Base-by-base conservation (phyloP, 1,140 invertebrate species). In the Phortica variegata region DNA sequence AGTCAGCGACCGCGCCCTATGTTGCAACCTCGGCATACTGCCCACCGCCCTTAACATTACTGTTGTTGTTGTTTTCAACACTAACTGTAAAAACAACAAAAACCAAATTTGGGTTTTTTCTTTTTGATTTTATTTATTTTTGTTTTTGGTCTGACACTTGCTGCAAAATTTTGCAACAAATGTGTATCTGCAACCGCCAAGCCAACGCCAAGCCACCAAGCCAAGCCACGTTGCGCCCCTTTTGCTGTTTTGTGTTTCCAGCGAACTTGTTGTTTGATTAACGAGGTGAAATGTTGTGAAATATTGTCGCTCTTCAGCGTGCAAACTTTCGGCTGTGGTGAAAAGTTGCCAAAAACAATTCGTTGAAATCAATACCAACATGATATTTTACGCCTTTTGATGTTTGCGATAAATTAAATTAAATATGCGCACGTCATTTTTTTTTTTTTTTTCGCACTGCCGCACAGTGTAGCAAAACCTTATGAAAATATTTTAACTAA, bases 211-310 rank as follows among this genome's bases (percentile, higher is more conserved):
- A n/a, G n/a, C n/a, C n/a, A n/a, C n/a, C n/a, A n/a, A n/a, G n/a
- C n/a, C n/a, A n/a, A n/a, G 38, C 45, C 33, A 43, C 36, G 26
- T 36, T 23, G 23, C 18, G 47, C 23, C 12, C 34, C 17, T 23
- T 13, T 33, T 32, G 36, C 12, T 44, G 23, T 41, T n/a, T 31
- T 9, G 29, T 8, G 21, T 17, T 20, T 13, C 33, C n/a, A 37
- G 42, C 16, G 17, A 29, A 21, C 19, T 36, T 43, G 46, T 66
- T 66, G 62, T 68, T 68, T 66, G 63, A 66, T 66, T 66, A 66
- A 66, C 68, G 63, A 66, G 63, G 63, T 66, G 63, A 68, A 66
- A 66, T 66, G 63, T 68, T 66, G 63, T 66, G 63, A 68, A 66
- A 66, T 68, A 66, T 66, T 62, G 61, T 61, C 58, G 45, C 32